Evolutionary conservation across 2,888 invertebrate species (phyloP), one percentile per base, ranked within the genome.

Genomic region (Penaeus monodon): DNA sequence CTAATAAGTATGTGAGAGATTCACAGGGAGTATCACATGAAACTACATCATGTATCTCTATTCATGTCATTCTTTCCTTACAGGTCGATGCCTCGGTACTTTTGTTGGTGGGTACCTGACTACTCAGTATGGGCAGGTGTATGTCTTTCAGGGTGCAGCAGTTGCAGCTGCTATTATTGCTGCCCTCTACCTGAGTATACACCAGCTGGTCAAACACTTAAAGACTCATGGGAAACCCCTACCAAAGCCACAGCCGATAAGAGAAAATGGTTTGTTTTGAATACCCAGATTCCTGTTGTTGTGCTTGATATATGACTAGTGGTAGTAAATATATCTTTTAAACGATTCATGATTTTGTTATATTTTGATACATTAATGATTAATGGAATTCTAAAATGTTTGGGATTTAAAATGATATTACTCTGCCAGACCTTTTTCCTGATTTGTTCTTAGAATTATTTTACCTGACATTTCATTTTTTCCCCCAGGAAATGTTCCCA

Each of bases 141-240:
- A 57, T n/a, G 88, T 88, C 27, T 90, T 88, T 78, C 81, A 85
- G 57, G 88, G 88, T 14, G 86, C 87, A 14, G 84, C 95, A 68
- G 93, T 95, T 74, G 93, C 94, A 7, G 94, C 96, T 44, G 94
- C 95, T 64, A 91, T 94, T 68, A 93, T 95, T 29, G 95, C 96
- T 0, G 93, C 94, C 0, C 90, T 95, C 7, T 96, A 96, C 92
- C 95, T 96, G 90, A 92, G 95, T 63, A 92, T 95, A 2, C 96
- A 96, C 92, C 96, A 96, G 49, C 68, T 84, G 20, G 24, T 87
- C 29, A 88, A 87, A 74, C 73, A 88, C 65, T 44, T 68, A 74
- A 83, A 78, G 84, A 66, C 80, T 66, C 74, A 74, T 49, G 73
- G 79, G n/a, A 81, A 27, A 29, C 65, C 63, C 24, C 63, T 44